Base-by-base conservation (phyloP, 2,113 vertebrate genomes). In the Nipponia nippon region DNA sequence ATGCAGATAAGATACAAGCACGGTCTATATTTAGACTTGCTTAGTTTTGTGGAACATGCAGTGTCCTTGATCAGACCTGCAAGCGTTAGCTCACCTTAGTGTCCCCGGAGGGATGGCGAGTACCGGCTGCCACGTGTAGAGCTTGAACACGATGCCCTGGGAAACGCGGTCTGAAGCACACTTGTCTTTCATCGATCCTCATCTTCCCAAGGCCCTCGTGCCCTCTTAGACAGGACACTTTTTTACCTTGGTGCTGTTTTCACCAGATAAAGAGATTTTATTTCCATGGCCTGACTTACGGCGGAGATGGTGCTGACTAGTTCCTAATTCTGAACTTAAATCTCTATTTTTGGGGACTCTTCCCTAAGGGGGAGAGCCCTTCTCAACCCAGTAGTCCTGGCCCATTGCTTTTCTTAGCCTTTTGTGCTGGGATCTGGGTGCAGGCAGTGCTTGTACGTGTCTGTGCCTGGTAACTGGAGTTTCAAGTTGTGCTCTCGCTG, bases 81-180 rank as follows among this genome's bases (percentile, higher is more conserved):
- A 16, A 53, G 69, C 4, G 1, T 30, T 27, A 0, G 21, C 32
- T 83, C 63, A 32, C 77, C 79, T 46, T 14, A 5, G 23, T 18
- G 53, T 44, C 34, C 20, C 16, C 1, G 5, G 16, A 42, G 46
- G 46, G 36, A 22, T 17, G 55, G 23, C 2, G 7, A 27, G 47
- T 6, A 12, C 66, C 1, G 2, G 7, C 30, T 34, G 52, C 58
- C n/a, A 9, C 9, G 3, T 4, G 49, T 2, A 2, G n/a, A 7
- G 17, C 21, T 15, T 1, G 11, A 3, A 17, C 5, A 2, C 2
- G 13, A 16, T 16, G 61, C 40, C 79, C 58, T 11, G 59, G 58
- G 63, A 67, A 22, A 2, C 0, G 5, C 0, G 18, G 47, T 7
- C 30, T 2, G 23, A 4, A 63, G 9, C 21, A 12, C 16, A 0